Evolutionary conservation across 2,113 vertebrate species (phyloP).

Genomic region (Oreochromis tanganicae): DNA sequence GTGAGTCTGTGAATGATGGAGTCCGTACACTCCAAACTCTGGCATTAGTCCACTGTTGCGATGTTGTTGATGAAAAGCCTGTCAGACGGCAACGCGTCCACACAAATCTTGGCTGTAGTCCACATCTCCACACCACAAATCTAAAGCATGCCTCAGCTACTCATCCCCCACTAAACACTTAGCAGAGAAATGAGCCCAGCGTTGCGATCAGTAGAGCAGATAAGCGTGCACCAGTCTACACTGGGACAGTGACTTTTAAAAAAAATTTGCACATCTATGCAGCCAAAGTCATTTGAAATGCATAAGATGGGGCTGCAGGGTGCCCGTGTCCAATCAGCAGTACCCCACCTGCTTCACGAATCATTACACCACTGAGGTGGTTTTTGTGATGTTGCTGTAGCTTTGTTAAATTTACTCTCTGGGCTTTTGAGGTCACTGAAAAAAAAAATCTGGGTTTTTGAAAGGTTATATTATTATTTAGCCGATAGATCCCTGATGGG

Average conservation of each 20-base stretch:
- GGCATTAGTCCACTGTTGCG: constrained; percentile 17
- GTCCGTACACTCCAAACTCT: not conserved
- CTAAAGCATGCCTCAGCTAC: not conserved
- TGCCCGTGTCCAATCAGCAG: constrained; percentile 13
- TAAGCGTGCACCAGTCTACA: not conserved
- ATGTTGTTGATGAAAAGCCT: constrained; percentile 23
- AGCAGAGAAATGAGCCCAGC: not conserved
- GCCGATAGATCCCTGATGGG: not conserved
- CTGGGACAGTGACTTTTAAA: not conserved
- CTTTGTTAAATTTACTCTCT: not conserved
- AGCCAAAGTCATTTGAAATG: constrained; percentile 47
- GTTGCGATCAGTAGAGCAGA: not conserved
- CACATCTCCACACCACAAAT: not conserved
- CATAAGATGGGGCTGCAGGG: constrained; percentile 20
- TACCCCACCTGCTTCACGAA: not conserved
- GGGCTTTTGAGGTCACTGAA: not conserved
- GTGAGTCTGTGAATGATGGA: constrained; percentile 21
- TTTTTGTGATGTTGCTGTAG: not conserved
- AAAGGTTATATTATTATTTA: constrained; percentile 7
- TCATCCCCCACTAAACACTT: not conserved
- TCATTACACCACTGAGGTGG: not conserved
- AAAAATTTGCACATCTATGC: not conserved
- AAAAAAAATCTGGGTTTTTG: not conserved
- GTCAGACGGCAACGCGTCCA: not conserved
- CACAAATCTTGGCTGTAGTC: constrained; percentile 29